A percentile compares a stretch with the other conserved stretches of the same genome.
phyloP scores from a whole-genome alignment of 2,797 vertebrate species.

The Emys orbicularis region DNA sequence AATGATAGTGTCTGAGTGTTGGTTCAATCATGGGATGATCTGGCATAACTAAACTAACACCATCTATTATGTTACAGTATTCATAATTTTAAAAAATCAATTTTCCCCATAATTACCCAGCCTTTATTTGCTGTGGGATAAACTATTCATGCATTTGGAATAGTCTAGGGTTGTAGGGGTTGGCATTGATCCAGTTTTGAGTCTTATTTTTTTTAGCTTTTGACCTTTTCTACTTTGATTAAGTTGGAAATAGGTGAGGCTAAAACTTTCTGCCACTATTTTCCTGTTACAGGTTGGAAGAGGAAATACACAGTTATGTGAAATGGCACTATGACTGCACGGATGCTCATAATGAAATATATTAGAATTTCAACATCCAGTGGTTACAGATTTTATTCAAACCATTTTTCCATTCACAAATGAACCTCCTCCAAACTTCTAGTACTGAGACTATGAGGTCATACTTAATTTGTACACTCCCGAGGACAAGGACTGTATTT shows the following conservation, averaged over 20 bases:
- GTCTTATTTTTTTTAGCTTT: background rate
- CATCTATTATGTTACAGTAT: background rate
- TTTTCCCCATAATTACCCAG: background rate
- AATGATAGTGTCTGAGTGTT: background rate
- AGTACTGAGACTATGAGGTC: background rate
- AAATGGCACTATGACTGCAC: background rate
- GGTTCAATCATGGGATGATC: background rate
- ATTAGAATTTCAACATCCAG: background rate
- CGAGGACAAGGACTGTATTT: background rate
- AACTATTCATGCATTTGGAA: background rate
- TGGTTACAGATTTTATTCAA: background rate
- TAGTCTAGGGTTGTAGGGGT: background rate
- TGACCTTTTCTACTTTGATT: background rate
- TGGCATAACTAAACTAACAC: background rate
- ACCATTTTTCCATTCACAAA: background rate
- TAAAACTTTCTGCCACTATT: background rate
- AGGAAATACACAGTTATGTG: background rate
- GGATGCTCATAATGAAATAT: background rate
- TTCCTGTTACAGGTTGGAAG: background rate
- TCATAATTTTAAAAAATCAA: background rate
- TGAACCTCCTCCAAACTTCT: background rate
- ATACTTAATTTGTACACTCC: background rate
- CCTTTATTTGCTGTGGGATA: background rate
- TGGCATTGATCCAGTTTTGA: background rate
- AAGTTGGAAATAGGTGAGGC: background rate